A percentile compares a stretch with the other conserved stretches of the same genome.
These are phyloP conservation scores for Galagoides demidoff DNA, from an alignment of 2,797 vertebrate genomes.

Conservation along the genomic window DNA sequence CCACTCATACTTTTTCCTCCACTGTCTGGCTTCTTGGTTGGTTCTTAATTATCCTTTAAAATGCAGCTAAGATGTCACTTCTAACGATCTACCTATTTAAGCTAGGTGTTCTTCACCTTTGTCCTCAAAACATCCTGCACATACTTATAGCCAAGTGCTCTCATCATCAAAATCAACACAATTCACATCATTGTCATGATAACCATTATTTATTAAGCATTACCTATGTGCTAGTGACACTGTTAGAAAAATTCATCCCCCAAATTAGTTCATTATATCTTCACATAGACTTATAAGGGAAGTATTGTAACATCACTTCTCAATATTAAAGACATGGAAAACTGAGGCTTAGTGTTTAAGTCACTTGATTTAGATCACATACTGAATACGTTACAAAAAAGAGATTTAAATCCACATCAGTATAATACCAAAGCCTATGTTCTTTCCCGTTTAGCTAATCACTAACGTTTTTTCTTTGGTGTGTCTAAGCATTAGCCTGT, in stretches of 20 bases:
- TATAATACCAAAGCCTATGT: background rate
- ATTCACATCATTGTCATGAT: background rate
- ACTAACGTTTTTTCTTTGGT: background rate
- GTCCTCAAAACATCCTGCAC: background rate
- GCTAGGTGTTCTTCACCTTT: background rate
- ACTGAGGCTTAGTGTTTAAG: background rate
- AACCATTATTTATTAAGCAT: background rate
- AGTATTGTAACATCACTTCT: background rate
- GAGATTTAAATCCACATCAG: background rate
- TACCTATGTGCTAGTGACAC: background rate
- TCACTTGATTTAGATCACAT: background rate
- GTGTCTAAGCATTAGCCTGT: background rate
- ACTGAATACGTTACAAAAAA: constrained; percentile 5
- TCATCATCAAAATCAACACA: background rate
- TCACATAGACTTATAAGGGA: background rate
- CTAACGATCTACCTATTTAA: background rate
- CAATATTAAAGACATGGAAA: constrained; percentile 1
- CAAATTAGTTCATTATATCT: constrained; percentile 9
- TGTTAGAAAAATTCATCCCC: background rate
- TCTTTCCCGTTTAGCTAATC: background rate
- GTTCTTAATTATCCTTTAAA: constrained; percentile 7
- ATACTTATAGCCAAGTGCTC: background rate
- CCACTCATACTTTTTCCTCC: background rate
- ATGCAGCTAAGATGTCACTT: background rate
- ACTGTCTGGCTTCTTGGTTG: background rate